A percentile compares a stretch with the other conserved stretches of the same genome.
phyloP scores from a whole-genome alignment of 2,113 vertebrate genomes.

The Caretta caretta region DNA sequence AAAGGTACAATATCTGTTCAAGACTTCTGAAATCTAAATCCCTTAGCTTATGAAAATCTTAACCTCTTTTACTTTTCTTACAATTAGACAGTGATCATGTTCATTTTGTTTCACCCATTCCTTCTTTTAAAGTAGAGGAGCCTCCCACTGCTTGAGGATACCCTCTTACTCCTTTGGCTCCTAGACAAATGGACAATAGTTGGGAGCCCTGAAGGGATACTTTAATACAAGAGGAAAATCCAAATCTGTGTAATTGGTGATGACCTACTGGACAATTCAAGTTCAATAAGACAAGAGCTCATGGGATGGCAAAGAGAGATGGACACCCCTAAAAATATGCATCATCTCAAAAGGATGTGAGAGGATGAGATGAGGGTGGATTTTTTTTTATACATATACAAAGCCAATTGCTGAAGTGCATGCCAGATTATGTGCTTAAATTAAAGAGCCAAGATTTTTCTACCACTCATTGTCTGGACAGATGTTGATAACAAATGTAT shows the following conservation, averaged over 20 bases:
- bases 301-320: neutral
- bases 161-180: neutral
- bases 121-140: neutral
- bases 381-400: neutral
- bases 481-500: neutral
- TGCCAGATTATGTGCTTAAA: neutral
- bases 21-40: neutral
- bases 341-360: neutral
- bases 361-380: neutral
- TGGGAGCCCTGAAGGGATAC: neutral
- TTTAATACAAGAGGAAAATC: neutral
- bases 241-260: neutral
- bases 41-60: neutral
- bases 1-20: neutral
- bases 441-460: neutral
- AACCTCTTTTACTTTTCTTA: neutral
- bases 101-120: neutral
- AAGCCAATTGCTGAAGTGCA: neutral
- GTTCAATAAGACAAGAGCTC: neutral
- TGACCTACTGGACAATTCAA: neutral
- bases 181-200: neutral
- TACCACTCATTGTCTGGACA: neutral
- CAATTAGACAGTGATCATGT: neutral
- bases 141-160: neutral
- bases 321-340: neutral